Conservation (phyloP, 2,797 vertebrate species). For the Spea hammondii region DNA sequence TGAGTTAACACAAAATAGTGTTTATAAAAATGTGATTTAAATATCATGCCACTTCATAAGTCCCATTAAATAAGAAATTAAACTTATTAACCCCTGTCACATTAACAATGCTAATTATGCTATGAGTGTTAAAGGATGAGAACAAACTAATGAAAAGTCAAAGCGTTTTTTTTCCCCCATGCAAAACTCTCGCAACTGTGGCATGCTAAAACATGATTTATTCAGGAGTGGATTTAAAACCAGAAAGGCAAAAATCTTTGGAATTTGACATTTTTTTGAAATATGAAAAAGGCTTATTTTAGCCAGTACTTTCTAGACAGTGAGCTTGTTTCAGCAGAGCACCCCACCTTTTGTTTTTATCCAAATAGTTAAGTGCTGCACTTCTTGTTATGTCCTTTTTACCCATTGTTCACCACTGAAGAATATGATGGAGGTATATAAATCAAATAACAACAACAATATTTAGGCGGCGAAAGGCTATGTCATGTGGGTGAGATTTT, state of each 20-base stretch:
- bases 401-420: too few relatives aligned
- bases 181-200: conserved; percentile 24
- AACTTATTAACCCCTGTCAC: conserved; percentile 52
- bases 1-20: conserved; percentile 43
- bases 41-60: conserved; percentile 48
- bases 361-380: conserved; percentile 2
- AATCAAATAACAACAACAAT: too few relatives aligned
- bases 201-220: conserved; percentile 40
- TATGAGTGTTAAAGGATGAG: conserved; percentile 37
- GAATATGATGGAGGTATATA: too few relatives aligned
- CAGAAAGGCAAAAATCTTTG: conserved; percentile 15
- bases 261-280: conserved; percentile 32
- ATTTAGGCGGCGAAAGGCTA: too few relatives aligned
- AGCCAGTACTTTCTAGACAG: too few relatives aligned
- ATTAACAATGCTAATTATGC: conserved; percentile 52
- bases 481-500: too few relatives aligned
- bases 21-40: conserved; percentile 49
- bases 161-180: conserved; percentile 46
- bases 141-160: conserved; percentile 47
- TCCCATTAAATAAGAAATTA: conserved; percentile 46
- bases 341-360: conserved; percentile 8
- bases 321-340: too few relatives aligned
- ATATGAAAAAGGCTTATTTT: too few relatives aligned
- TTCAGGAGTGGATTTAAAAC: conserved; percentile 44
- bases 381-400: too few relatives aligned